Evolutionary conservation across 2,797 vertebrate species (phyloP).

Genomic region (Antrozous pallidus): DNA sequence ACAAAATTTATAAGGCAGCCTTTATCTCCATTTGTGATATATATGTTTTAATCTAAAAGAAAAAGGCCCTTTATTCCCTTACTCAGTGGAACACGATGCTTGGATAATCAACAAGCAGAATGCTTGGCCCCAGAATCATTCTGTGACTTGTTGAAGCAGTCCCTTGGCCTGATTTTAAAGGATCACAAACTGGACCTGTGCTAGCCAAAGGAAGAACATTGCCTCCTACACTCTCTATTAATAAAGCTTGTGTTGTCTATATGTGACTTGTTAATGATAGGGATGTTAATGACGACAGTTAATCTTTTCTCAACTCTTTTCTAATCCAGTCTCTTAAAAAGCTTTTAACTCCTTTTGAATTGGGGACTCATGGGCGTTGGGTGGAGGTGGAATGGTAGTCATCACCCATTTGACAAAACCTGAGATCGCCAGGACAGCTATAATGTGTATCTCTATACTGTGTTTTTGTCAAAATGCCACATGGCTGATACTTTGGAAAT

Average conservation of each 20-base stretch:
- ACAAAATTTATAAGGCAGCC: neutral
- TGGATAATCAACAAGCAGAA: slow-evolving; percentile 1
- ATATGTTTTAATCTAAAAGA: slow-evolving; percentile 24
- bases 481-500: slow-evolving; percentile 65
- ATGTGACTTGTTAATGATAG: slow-evolving; percentile 71
- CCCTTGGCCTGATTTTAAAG: slow-evolving; percentile 39
- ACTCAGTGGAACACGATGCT: neutral
- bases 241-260: slow-evolving; percentile 69
- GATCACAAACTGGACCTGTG: slow-evolving; percentile 4
- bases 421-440: slow-evolving; percentile 50
- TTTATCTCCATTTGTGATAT: neutral
- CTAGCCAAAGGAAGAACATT: slow-evolving; percentile 18
- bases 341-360: slow-evolving; percentile 71
- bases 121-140: slow-evolving; percentile 11
- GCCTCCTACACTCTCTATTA: slow-evolving; percentile 53
- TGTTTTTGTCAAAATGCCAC: slow-evolving; percentile 68
- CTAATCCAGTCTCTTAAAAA: slow-evolving; percentile 72
- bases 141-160: neutral
- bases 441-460: slow-evolving; percentile 49
- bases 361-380: slow-evolving; percentile 55
- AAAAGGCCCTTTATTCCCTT: neutral
- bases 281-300: slow-evolving; percentile 67
- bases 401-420: slow-evolving; percentile 70
- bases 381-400: slow-evolving; percentile 63
- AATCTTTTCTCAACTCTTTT: slow-evolving; percentile 72